Evolutionary conservation across 1,140 invertebrate genomes (phyloP).

Genomic region (Hesperophylax magnus): DNA sequence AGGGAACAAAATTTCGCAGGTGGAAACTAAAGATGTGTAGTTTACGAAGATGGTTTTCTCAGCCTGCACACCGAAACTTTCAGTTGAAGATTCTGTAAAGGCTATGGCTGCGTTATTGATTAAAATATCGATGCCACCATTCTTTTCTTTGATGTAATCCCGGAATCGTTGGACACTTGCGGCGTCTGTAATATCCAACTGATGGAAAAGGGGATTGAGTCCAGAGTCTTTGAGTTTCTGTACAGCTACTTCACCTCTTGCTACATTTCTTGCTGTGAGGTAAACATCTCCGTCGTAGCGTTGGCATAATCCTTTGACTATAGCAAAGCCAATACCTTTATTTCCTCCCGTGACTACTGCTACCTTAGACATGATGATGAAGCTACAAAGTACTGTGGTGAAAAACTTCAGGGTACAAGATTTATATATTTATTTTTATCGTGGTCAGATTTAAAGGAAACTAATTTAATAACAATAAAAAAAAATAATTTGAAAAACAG

Average conservation of each 20-base stretch:
- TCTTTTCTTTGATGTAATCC: conserved; percentile 74
- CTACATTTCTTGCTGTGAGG: conserved; percentile 74
- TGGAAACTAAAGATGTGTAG: conserved; percentile 75
- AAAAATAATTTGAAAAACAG: too few species aligned
- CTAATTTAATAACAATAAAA: too few species aligned
- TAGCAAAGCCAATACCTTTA: conserved; percentile 82
- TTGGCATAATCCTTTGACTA: conserved; percentile 77
- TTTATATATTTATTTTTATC: too few species aligned
- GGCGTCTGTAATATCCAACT: conserved; percentile 77
- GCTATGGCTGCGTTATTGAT: conserved; percentile 90
- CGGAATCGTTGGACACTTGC: conserved; percentile 74
- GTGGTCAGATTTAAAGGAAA: too few species aligned
- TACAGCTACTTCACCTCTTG: conserved; percentile 72
- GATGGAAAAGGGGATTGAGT: conserved; percentile 76
- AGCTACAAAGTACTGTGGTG: too few species aligned
- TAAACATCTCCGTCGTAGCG: conserved; percentile 76
- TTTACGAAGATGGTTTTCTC: conserved; percentile 79
- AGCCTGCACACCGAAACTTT: conserved; percentile 79
- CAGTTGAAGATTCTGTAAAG: conserved; percentile 74
- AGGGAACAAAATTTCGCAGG: conserved; percentile 79
- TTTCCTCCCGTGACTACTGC: conserved; percentile 79
- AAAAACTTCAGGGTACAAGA: too few species aligned
- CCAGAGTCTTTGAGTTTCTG: conserved; percentile 69
- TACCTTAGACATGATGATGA: conserved; percentile 45
- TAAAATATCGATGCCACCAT: conserved; percentile 84